Percentiles rank a stretch among this genome's conserved stretches.
These are phyloP conservation scores for Seriola quinqueradiata DNA, from an alignment of 2,113 vertebrate genomes.

Conservation along the genomic window DNA sequence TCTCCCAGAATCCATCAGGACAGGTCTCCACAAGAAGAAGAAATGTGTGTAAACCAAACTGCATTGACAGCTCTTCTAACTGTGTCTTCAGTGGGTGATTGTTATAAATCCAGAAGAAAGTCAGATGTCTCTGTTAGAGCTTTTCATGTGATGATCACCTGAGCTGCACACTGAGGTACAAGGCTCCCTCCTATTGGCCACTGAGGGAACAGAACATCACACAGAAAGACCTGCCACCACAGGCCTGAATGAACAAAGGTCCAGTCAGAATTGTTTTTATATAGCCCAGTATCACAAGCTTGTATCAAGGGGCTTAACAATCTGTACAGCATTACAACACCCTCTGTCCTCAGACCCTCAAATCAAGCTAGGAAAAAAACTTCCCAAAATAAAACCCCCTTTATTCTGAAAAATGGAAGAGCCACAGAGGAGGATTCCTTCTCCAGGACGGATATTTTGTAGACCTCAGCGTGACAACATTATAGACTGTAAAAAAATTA, in stretches of 20 bases:
- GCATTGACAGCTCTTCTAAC: background rate
- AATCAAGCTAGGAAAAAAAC: no score
- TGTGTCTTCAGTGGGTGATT: background rate
- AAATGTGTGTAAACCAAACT: background rate
- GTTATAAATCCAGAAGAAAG: background rate
- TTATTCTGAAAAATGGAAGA: no score
- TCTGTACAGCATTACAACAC: no score
- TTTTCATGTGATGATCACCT: constrained; percentile 37
- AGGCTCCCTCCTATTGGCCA: constrained; percentile 66
- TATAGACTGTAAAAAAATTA: no score
- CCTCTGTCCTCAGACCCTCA: no score
- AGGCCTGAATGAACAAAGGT: background rate
- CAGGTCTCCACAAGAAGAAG: background rate
- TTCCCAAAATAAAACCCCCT: no score
- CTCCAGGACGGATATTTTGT: no score
- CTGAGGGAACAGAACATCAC: constrained; percentile 45
- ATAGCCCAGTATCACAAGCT: background rate
- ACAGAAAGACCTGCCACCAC: background rate
- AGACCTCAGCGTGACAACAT: no score
- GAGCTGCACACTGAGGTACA: constrained; percentile 49
- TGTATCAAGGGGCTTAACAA: no score
- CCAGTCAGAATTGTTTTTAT: background rate
- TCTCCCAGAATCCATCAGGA: background rate
- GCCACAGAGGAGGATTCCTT: no score
- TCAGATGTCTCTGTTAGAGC: background rate